Evolutionary conservation across 2,888 invertebrate genomes (phyloP).

Genomic region (Vanessa cardui): DNA sequence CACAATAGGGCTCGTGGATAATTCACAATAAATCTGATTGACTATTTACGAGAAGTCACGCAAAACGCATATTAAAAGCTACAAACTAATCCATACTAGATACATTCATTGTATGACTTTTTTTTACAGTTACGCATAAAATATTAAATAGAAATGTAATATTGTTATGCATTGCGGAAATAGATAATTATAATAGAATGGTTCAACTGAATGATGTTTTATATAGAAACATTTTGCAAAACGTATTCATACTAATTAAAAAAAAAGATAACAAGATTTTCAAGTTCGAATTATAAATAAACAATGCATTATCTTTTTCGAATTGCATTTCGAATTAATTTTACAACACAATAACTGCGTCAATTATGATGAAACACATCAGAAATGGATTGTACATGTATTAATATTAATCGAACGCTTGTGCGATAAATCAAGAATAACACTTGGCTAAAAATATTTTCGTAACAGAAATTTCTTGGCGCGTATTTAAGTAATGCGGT

Average conservation of each 20-base stretch:
- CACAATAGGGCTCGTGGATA: constrained; percentile 41
- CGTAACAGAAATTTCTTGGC: constrained; percentile 43
- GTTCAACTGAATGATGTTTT: constrained; percentile 2
- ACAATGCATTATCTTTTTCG: background rate
- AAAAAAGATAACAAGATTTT: background rate
- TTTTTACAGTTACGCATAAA: constrained; percentile 9
- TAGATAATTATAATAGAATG: background rate
- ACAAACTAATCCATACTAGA: constrained; percentile 31
- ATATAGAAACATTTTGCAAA: background rate
- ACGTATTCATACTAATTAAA: background rate
- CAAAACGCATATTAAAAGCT: constrained; percentile 53
- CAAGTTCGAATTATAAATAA: background rate
- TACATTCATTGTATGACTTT: constrained; percentile 3
- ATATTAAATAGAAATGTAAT: background rate
- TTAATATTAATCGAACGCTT: constrained; percentile 40
- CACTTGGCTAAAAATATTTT: constrained; percentile 43
- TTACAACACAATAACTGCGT: constrained; percentile 28
- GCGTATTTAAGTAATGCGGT: constrained; percentile 43
- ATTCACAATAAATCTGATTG: constrained; percentile 47
- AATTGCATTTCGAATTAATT: constrained; percentile 22
- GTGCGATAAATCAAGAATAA: constrained; percentile 41
- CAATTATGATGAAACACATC: constrained; percentile 36
- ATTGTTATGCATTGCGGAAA: background rate
- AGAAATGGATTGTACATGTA: constrained; percentile 39
- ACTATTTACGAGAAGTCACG: constrained; percentile 51